phyloP scores from a whole-genome alignment of 2,888 invertebrate species.

The Andrena flavipes region DNA sequence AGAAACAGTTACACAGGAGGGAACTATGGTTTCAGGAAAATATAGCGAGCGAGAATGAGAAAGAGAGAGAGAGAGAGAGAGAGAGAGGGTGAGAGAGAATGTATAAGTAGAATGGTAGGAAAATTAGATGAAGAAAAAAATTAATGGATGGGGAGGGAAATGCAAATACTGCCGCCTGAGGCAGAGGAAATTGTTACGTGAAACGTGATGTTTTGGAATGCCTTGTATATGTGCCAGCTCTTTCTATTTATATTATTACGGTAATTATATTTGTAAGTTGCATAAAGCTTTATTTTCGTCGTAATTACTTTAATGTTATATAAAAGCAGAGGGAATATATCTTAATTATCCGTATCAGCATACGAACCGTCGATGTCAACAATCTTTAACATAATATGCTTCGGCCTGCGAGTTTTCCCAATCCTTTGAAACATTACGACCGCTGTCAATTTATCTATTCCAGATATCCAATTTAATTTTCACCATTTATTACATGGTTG shows the following conservation, averaged over 20 bases:
- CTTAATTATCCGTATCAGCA: constrained; percentile 34
- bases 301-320: constrained; percentile 67
- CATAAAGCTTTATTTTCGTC: constrained; percentile 74
- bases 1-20: constrained; percentile 42
- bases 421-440: constrained; percentile 6
- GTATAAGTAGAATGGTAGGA: constrained; percentile 40
- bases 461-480: constrained; percentile 5
- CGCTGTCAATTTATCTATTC: background rate
- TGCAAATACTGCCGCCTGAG: constrained; percentile 43
- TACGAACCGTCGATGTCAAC: constrained; percentile 40
- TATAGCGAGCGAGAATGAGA: constrained; percentile 1
- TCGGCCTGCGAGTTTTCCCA: constrained; percentile 1
- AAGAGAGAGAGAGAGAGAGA: constrained; percentile 16
- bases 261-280: constrained; percentile 74
- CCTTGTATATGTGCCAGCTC: constrained; percentile 83
- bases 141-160: constrained; percentile 16
- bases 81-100: constrained; percentile 26
- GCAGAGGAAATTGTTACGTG: constrained; percentile 48
- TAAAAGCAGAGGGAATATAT: constrained; percentile 22
- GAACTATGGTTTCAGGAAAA: constrained; percentile 54
- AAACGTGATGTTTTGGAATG: constrained; percentile 80
- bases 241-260: constrained; percentile 79
- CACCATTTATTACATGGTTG: background rate
- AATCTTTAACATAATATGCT: constrained; percentile 12
- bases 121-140: constrained; percentile 32